These are phyloP conservation scores for Rhinogobio ventralis DNA, from an alignment of 2,797 vertebrate genomes.

Conservation along the genomic window DNA sequence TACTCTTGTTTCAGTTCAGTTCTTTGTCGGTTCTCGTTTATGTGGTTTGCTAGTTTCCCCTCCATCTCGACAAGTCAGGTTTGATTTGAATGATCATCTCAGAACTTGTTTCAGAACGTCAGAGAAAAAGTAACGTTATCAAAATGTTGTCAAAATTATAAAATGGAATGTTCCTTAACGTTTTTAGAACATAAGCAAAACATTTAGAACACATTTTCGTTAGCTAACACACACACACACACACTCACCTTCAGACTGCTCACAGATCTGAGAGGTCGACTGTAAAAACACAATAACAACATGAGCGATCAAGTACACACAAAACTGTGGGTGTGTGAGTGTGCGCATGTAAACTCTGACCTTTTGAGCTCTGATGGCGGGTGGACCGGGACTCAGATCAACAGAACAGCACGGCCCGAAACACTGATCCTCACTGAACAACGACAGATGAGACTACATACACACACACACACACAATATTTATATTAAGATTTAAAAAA, in stretches of 20 bases:
- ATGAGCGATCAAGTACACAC: neutral
- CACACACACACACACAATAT: neutral
- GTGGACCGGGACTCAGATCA: slow-evolving; percentile 65
- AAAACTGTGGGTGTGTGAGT: neutral
- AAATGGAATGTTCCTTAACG: neutral
- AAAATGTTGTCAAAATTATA: too few relatives aligned
- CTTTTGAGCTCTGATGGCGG: slow-evolving; percentile 64
- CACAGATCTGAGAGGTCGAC: slow-evolving; percentile 67
- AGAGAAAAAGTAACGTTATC: too few relatives aligned
- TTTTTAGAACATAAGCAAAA: neutral
- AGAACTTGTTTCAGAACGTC: too few relatives aligned
- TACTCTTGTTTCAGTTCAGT: too few relatives aligned
- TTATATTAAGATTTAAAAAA: too few relatives aligned
- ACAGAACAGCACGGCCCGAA: slow-evolving; percentile 80
- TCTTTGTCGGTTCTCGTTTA: too few relatives aligned
- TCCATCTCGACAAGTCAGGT: too few relatives aligned
- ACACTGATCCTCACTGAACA: slow-evolving; percentile 82
- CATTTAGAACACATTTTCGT: neutral
- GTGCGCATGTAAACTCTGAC: slow-evolving; percentile 58
- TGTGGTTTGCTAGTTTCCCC: too few relatives aligned
- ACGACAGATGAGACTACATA: slow-evolving; percentile 76
- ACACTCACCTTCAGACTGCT: slow-evolving; percentile 71
- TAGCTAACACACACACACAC: neutral
- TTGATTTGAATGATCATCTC: too few relatives aligned
- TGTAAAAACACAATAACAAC: slow-evolving; percentile 58